phyloP scores from a whole-genome alignment of 2,797 vertebrate genomes.

The Nannoperca obscura region DNA sequence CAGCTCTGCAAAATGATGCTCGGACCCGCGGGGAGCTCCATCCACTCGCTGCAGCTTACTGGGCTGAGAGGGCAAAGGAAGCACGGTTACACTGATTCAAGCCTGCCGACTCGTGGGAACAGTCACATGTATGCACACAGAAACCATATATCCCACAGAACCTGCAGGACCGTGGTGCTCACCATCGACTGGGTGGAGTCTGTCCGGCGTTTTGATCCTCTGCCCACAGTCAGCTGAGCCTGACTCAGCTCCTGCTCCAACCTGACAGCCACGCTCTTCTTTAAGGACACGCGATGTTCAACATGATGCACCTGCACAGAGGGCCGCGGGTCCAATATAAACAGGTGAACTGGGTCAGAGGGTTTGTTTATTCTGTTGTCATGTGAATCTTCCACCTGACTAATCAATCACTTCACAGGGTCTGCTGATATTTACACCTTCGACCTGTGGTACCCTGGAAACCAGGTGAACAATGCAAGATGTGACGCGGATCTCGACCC shows the following conservation, averaged over 20 bases:
- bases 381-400: too few relatives aligned
- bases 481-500: not conserved
- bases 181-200: slow-evolving; percentile 83
- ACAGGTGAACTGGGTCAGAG: too few relatives aligned
- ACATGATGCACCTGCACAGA: slow-evolving; percentile 85
- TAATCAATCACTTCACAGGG: too few relatives aligned
- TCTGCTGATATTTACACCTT: too few relatives aligned
- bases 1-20: slow-evolving; percentile 91
- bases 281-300: slow-evolving; percentile 91
- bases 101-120: too few relatives aligned
- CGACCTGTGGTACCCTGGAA: too few relatives aligned
- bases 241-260: slow-evolving; percentile 90
- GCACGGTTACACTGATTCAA: not conserved
- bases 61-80: slow-evolving; percentile 72
- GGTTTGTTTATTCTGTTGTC: too few relatives aligned
- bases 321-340: not conserved
- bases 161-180: slow-evolving; percentile 66
- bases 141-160: too few relatives aligned
- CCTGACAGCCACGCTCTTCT: slow-evolving; percentile 87
- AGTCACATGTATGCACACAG: too few relatives aligned
- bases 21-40: slow-evolving; percentile 79
- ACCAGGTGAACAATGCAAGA: too few relatives aligned
- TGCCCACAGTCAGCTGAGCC: slow-evolving; percentile 86
- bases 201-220: slow-evolving; percentile 86
- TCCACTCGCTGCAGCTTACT: slow-evolving; percentile 89